Evolutionary conservation across 1,140 invertebrate species (phyloP).

Genomic region (Periplaneta americana): DNA sequence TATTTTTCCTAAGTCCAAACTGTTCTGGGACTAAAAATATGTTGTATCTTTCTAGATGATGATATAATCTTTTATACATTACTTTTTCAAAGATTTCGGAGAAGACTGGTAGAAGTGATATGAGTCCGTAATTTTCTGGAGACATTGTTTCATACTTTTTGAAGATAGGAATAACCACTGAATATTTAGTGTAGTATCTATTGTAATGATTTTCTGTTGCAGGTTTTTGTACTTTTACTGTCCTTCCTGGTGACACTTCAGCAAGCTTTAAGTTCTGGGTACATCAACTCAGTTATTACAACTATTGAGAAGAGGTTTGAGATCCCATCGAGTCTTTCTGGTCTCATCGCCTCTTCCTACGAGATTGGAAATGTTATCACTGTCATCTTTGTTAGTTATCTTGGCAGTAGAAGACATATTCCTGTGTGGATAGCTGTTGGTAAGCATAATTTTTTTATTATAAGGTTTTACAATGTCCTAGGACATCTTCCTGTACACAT

Average conservation of each 20-base stretch:
- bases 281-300: slow-evolving; percentile 92
- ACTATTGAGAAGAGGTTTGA: slow-evolving; percentile 96
- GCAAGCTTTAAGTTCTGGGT: slow-evolving; percentile 83
- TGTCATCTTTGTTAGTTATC: slow-evolving; percentile 92
- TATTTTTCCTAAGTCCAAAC: too few relatives aligned
- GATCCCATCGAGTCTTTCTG: slow-evolving; percentile 88
- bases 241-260: slow-evolving; percentile 88
- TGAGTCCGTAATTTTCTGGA: too few relatives aligned
- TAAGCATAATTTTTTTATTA: too few relatives aligned
- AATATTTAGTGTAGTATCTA: too few relatives aligned
- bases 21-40: too few relatives aligned
- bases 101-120: too few relatives aligned
- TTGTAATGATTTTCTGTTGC: slow-evolving; percentile 34
- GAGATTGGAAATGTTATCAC: slow-evolving; percentile 94
- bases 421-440: slow-evolving; percentile 92
- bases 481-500: too few relatives aligned
- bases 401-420: slow-evolving; percentile 86
- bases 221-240: slow-evolving; percentile 88
- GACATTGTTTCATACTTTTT: not conserved
- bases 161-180: not conserved
- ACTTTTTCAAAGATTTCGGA: too few relatives aligned
- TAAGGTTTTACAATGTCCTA: too few relatives aligned
- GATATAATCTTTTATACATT: too few relatives aligned
- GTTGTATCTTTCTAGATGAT: too few relatives aligned
- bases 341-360: slow-evolving; percentile 88